phyloP scores from a whole-genome alignment of 2,113 vertebrate species.

The Limnothrissa miodon region DNA sequence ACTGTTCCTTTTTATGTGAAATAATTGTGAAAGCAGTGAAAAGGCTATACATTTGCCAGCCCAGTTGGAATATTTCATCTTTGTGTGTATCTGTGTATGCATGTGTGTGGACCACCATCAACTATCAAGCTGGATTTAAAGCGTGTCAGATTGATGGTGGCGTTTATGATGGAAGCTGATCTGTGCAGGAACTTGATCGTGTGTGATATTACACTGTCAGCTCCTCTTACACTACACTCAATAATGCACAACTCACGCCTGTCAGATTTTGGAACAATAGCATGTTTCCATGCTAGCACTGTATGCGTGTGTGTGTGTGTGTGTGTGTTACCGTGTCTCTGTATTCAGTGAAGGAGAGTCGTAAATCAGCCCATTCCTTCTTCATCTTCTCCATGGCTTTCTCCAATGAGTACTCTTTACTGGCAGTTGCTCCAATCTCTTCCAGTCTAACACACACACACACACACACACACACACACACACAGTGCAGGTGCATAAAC shows the following conservation, averaged over 20 bases:
- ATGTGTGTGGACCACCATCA: not conserved
- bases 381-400: slow-evolving; percentile 89
- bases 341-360: slow-evolving; percentile 75
- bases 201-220: not conserved
- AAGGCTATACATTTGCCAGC: not conserved
- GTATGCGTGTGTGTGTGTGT: not conserved
- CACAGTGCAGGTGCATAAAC: not conserved
- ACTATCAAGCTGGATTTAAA: not conserved
- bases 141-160: not conserved
- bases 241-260: slow-evolving; percentile 23
- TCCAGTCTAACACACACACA: slow-evolving; percentile 72
- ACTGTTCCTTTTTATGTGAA: not conserved
- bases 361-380: slow-evolving; percentile 76
- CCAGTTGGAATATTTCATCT: not conserved
- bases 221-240: not conserved
- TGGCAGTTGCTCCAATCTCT: slow-evolving; percentile 80
- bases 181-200: not conserved
- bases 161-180: slow-evolving; percentile 11
- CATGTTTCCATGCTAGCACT: not conserved
- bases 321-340: slow-evolving; percentile 79
- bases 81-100: not conserved
- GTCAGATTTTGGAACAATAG: slow-evolving; percentile 13
- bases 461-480: not conserved
- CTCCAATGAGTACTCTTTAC: slow-evolving; percentile 87
- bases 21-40: not conserved